Percentiles rank a stretch among this genome's conserved stretches.
These are phyloP conservation scores for Graphium colonna DNA, from an alignment of 2,888 invertebrate species.

Conservation along the genomic window DNA sequence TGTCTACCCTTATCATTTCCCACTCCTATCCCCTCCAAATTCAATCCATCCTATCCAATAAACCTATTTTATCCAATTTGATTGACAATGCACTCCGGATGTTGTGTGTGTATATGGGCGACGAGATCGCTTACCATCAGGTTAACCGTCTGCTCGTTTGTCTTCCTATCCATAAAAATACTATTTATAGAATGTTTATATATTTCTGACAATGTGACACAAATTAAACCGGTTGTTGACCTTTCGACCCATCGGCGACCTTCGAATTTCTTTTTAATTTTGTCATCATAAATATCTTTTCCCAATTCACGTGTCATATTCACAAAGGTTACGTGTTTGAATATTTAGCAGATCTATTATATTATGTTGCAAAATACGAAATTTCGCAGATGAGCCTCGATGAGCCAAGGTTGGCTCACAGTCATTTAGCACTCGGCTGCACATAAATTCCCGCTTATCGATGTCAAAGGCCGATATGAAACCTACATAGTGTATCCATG, in stretches of 20 bases:
- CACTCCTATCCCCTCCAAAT: too few species aligned
- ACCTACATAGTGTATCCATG: conserved; percentile 1
- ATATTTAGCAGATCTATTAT: conserved; percentile 18
- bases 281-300: not conserved
- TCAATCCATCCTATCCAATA: too few species aligned
- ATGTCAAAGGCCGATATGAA: conserved; percentile 9
- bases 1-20: too few species aligned
- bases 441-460: conserved; percentile 17
- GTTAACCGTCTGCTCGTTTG: too few species aligned
- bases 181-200: too few species aligned
- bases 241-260: not conserved
- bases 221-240: conserved; percentile 8
- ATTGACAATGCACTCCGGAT: too few species aligned
- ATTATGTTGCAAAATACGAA: conserved; percentile 18
- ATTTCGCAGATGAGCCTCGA: conserved; percentile 6
- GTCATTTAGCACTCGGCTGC: conserved; percentile 15
- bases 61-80: too few species aligned
- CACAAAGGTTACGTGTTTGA: conserved; percentile 19
- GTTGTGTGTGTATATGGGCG: too few species aligned
- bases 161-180: too few species aligned
- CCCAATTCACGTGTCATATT: conserved; percentile 11
- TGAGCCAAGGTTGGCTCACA: conserved; percentile 9
- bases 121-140: too few species aligned
- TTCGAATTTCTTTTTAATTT: conserved; percentile 7
- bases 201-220: not conserved